Evolutionary conservation across 1,140 invertebrate genomes (phyloP).

Genomic region (Harlomillsia oculata): DNA sequence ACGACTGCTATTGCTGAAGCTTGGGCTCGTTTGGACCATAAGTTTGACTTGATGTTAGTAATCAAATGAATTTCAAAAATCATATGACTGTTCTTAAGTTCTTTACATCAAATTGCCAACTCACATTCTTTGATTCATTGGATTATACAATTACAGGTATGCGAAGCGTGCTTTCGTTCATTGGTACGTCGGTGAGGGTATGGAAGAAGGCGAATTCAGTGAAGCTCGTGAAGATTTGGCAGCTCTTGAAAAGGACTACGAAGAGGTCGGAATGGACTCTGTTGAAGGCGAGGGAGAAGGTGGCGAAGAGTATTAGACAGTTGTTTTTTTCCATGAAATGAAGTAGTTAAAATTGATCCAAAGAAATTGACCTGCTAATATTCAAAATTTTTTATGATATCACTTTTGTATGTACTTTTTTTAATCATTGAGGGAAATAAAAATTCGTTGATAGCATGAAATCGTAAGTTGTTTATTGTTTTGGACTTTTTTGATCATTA

Average conservation of each 20-base stretch:
- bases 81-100: no score
- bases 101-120: neutral
- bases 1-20: conserved; percentile 62
- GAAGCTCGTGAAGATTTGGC: conserved; percentile 58
- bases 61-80: no score
- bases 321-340: no score
- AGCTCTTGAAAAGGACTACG: conserved; percentile 55
- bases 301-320: conserved; percentile 43
- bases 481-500: no score
- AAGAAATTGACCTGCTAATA: no score
- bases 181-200: conserved; percentile 53
- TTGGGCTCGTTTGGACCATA: conserved; percentile 50
- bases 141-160: conserved; percentile 5
- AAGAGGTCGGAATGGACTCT: conserved; percentile 56
- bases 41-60: conserved; percentile 49
- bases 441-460: no score
- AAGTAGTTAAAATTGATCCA: no score
- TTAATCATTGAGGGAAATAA: no score
- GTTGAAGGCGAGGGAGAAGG: conserved; percentile 48
- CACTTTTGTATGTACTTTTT: no score
- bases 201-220: conserved; percentile 61
- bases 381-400: no score
- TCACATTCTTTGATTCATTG: neutral
- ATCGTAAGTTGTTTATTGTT: no score
- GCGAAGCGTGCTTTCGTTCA: conserved; percentile 27